A percentile compares a stretch with the other conserved stretches of the same genome.
phyloP scores from a whole-genome alignment of 2,888 invertebrate species.

The Syritta pipiens region DNA sequence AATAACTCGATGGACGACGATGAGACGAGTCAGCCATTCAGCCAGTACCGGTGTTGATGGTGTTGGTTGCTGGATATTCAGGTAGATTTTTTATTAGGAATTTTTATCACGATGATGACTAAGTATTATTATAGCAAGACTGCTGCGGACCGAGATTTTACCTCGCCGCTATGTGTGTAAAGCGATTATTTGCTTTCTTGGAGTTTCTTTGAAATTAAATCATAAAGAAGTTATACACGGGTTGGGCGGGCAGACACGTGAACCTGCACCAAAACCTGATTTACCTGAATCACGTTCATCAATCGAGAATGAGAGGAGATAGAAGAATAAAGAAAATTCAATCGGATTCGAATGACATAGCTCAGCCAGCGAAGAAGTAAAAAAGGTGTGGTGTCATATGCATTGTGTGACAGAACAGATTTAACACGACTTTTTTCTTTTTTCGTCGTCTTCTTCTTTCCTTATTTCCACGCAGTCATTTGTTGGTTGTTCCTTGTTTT shows the following conservation, averaged over 20 bases:
- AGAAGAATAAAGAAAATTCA: constrained; percentile 63
- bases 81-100: constrained; percentile 66
- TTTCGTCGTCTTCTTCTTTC: constrained; percentile 1
- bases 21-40: constrained; percentile 47
- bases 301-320: constrained; percentile 56
- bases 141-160: constrained; percentile 54
- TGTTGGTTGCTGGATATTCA: constrained; percentile 48
- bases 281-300: constrained; percentile 68
- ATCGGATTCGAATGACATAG: constrained; percentile 68
- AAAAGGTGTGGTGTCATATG: constrained; percentile 69
- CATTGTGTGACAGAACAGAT: constrained; percentile 65
- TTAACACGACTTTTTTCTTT: constrained; percentile 45
- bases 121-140: constrained; percentile 62
- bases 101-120: constrained; percentile 69
- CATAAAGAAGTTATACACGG: constrained; percentile 65
- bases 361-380: constrained; percentile 47
- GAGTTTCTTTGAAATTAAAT: constrained; percentile 69
- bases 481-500: constrained; percentile 12
- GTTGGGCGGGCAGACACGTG: constrained; percentile 67
- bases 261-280: constrained; percentile 69
- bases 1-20: constrained; percentile 63
- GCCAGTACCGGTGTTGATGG: constrained; percentile 15
- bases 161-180: constrained; percentile 63
- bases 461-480: constrained; percentile 14
- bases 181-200: constrained; percentile 69